Evolutionary conservation across 2,113 vertebrate genomes (phyloP).

Genomic region (Urocynchramus pylzowi): DNA sequence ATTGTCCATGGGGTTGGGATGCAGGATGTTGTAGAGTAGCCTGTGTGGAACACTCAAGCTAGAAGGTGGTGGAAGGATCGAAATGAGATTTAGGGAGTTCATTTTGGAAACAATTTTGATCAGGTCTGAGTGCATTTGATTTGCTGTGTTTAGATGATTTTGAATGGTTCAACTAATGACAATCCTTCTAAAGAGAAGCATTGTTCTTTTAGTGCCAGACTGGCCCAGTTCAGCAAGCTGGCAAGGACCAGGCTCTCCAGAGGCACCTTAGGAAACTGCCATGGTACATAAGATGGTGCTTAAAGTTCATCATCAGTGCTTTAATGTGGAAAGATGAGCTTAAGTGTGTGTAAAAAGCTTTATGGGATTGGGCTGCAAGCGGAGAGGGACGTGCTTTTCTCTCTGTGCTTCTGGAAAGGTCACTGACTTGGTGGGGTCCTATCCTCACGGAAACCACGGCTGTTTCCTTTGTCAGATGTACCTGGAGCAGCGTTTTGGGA

Average conservation of each 20-base stretch:
- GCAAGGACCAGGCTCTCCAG: neutral
- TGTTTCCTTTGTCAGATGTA: neutral
- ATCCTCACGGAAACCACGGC: neutral
- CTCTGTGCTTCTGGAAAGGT: neutral
- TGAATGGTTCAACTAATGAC: neutral
- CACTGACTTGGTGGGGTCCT: neutral
- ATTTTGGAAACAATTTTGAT: neutral
- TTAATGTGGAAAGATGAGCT: neutral
- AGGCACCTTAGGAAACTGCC: neutral
- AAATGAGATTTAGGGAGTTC: neutral
- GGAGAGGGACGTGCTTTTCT: neutral
- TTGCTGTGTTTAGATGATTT: neutral
- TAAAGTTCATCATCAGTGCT: neutral
- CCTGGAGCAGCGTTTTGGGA: neutral
- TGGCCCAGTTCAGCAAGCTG: neutral
- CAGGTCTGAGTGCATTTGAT: neutral
- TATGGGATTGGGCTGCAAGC: neutral
- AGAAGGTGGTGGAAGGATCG: neutral
- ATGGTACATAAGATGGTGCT: neutral
- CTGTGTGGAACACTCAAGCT: accelerated
- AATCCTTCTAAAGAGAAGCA: neutral
- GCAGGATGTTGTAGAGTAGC: too few relatives aligned
- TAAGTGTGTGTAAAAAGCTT: neutral
- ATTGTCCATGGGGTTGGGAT: neutral
- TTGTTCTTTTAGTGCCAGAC: neutral